Base-by-base conservation (phyloP, 2,888 invertebrate species). In the Cheilosia soror region DNA sequence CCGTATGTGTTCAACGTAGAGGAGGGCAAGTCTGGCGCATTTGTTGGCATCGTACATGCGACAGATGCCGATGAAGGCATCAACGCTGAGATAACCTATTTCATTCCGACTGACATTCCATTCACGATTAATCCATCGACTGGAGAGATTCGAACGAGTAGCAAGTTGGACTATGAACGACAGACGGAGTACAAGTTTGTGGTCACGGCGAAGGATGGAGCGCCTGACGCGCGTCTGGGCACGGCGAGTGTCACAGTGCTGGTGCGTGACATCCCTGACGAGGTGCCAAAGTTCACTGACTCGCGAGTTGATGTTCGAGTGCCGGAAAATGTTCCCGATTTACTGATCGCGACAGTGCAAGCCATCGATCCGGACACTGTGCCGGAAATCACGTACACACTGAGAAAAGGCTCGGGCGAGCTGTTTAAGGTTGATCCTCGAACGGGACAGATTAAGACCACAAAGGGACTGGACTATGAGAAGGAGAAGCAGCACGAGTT, bases 161-260 rank as follows among this genome's bases (percentile, higher is more conserved):
- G 93, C 3, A 93, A 96, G 6, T 92, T 98, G 86, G 97, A 98
- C 91, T 98, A 96, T 90, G 98, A 98, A 90, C 94, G 94, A 11
- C 95, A 96, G 89, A 96, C 95, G 91, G 96, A 97, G 89, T 92
- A 92, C 82, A 92, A 90, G 84, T 96, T 98, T 91, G 97, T 97
- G 51, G 97, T 98, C 7, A 97, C 97, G 0, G 98, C 98, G 1
- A 96, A 95, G 90, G 98, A 98, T 90, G 96, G 97, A 25, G 98
- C 97, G 0, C 94, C 96, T 0, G 97, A 97, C 93, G 95, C 96
- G 4, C 94, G 97, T 13, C 93, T 97, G 44, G 97, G 97, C 2
- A 97, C 98, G 0, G 97, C 97, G 0, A 96, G 97, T 0, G 97
- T 98, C 9, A 96, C 96, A 0, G 95, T 98, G 0, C 93, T 94